Evolutionary conservation across 2,797 vertebrate genomes (phyloP).

Genomic region (Phrynocephalus forsythii): DNA sequence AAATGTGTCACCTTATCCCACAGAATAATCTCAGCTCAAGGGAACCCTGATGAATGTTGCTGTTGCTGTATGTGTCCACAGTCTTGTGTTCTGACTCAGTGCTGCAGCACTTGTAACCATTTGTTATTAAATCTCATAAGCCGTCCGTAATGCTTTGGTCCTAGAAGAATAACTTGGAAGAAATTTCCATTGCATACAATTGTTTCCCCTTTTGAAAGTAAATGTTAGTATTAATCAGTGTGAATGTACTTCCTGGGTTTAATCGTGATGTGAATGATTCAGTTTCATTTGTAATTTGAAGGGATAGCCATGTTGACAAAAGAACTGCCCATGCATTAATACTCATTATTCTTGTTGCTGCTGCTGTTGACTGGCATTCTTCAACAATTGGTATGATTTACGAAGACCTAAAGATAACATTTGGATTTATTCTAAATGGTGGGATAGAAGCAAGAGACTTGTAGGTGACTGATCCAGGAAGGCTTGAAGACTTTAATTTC

Average conservation of each 20-base stretch:
- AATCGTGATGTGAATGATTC: neutral
- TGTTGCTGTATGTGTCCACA: neutral
- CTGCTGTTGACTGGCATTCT: neutral
- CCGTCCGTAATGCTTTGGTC: neutral
- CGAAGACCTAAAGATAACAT: neutral
- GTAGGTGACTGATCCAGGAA: neutral
- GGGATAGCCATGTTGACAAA: neutral
- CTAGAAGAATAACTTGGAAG: neutral
- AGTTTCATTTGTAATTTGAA: neutral
- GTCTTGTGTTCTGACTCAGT: neutral
- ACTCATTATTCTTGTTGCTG: neutral
- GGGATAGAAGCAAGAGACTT: neutral
- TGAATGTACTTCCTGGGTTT: neutral
- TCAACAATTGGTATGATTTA: neutral
- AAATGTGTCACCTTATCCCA: neutral
- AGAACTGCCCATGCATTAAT: neutral
- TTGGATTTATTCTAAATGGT: neutral
- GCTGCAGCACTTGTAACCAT: neutral
- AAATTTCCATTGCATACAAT: neutral
- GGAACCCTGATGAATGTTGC: neutral
- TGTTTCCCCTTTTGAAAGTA: neutral
- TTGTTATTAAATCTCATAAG: neutral
- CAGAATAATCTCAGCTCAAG: neutral
- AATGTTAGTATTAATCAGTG: neutral
- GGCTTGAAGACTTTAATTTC: neutral